Conservation (phyloP, 2,888 invertebrate genomes). For the Drosophila sordidula region DNA sequence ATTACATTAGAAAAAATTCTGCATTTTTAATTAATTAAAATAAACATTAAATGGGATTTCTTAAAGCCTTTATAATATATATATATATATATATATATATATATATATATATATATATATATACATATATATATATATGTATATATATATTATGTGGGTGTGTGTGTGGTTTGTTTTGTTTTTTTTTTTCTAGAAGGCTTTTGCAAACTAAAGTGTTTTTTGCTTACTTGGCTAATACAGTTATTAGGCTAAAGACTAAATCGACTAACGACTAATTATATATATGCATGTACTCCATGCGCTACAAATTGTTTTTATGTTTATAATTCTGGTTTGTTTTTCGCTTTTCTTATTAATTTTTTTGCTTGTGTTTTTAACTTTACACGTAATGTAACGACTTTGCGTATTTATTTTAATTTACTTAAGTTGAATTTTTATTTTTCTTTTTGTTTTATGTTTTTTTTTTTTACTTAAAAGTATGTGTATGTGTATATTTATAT, state of each 20-base stretch:
- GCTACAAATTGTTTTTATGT: conserved; percentile 30
- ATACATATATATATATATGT: conserved; percentile 12
- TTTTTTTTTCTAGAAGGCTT: conserved; percentile 15
- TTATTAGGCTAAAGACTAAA: conserved; percentile 33
- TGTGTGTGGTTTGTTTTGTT: background rate
- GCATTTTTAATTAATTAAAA: conserved; percentile 37
- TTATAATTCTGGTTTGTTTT: background rate
- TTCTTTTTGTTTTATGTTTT: conserved; percentile 1
- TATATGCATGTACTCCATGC: conserved; percentile 5
- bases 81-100: conserved; percentile 10
- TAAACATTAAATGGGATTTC: conserved; percentile 38
- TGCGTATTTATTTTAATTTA: conserved; percentile 4
- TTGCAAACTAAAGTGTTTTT: conserved; percentile 31
- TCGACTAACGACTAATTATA: conserved; percentile 39
- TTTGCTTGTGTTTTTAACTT: conserved; percentile 21
- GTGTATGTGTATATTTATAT: background rate
- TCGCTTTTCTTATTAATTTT: background rate
- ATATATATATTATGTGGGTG: conserved; percentile 1
- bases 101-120: conserved; percentile 11
- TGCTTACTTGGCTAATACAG: conserved; percentile 56
- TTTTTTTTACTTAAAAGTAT: conserved; percentile 11
- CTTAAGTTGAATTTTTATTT: background rate
- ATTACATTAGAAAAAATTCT: conserved; percentile 21
- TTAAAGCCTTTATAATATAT: conserved; percentile 20
- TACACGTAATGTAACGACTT: conserved; percentile 31